Evolutionary conservation across 2,113 vertebrate genomes (phyloP), one percentile per base, ranked within the genome.

Genomic region (Petromus typicus): DNA sequence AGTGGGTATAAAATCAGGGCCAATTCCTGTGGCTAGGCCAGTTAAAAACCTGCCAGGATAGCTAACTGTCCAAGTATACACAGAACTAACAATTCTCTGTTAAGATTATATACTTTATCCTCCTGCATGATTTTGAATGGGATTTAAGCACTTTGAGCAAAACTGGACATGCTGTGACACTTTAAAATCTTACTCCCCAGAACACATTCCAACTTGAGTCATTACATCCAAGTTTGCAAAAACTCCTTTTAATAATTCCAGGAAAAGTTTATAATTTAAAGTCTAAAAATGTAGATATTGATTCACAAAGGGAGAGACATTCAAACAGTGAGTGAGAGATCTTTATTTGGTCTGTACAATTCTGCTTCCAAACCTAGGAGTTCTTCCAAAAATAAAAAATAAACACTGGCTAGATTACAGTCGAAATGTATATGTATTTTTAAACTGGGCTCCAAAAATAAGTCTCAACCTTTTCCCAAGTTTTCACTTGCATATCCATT

Each of bases 241-340:
- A 76, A 64, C 37, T 86, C 51, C 17, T 91, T 81, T 61, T 94
- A 95, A 73, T 90, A 86, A 78, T 86, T 92, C 92, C 76, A 64
- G 76, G 32, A 90, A 95, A 96, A 37, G 45, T 88, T 89, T 88
- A 71, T 69, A 87, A 93, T 54, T 95, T 96, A 48, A 95, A 96
- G 48, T 95, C 63, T 56, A 64, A 88, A 94, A 80, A 54, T 80
- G 86, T 89, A 66, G 13, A 84, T 82, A 40, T 37, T 73, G 83
- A 54, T 90, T 91, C 48, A 67, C 59, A 94, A 86, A 88, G 89
- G 34, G 57, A 93, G 79, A 80, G 78, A n/a, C 69, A 90, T 90
- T 94, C 92, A 23, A 90, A 85, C n/a, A 23, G 25, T 91, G 64
- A 32, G n/a, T 83, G 59, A 88, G 48, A 80, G 59, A 73, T 85